Conservation (phyloP, 2,113 vertebrate species). For the Macrotus californicus region DNA sequence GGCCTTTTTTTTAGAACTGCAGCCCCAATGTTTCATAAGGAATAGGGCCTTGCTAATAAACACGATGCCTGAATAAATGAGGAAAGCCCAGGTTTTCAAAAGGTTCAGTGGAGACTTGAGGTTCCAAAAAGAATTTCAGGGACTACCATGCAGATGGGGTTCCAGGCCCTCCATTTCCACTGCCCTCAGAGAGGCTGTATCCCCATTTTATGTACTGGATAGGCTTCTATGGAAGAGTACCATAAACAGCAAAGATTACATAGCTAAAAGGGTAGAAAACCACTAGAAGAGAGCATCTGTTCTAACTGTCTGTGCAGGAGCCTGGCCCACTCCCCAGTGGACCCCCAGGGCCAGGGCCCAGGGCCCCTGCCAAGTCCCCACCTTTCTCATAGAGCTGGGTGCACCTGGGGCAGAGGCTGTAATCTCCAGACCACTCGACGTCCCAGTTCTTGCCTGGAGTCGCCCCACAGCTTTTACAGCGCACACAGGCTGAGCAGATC, state of each 20-base stretch:
- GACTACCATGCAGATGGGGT: not conserved
- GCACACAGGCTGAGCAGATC: slow-evolving; percentile 91
- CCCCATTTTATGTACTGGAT: not conserved
- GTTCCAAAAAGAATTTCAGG: not conserved
- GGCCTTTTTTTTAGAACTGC: not conserved
- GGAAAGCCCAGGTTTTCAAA: not conserved
- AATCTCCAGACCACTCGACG: slow-evolving; percentile 89
- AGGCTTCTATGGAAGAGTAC: not conserved
- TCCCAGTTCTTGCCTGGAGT: slow-evolving; percentile 91
- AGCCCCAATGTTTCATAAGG: not conserved
- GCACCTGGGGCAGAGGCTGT: slow-evolving; percentile 90
- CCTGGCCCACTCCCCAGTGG: not conserved
- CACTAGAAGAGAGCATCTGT: not conserved
- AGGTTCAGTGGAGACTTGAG: not conserved
- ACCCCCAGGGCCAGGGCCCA: not conserved
- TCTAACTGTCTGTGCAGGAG: not conserved
- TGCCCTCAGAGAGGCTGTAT: not conserved
- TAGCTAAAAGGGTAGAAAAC: not conserved
- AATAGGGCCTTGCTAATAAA: not conserved
- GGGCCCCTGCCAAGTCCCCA: slow-evolving; percentile 70
- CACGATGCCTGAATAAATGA: not conserved
- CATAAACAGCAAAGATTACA: not conserved
- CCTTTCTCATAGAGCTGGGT: slow-evolving; percentile 89
- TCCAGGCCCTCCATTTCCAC: not conserved
- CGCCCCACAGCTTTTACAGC: slow-evolving; percentile 92